Percentiles rank a stretch among this genome's conserved stretches.
These are phyloP conservation scores for Gulo gulo DNA, from an alignment of 2,113 vertebrate genomes.

Conservation along the genomic window DNA sequence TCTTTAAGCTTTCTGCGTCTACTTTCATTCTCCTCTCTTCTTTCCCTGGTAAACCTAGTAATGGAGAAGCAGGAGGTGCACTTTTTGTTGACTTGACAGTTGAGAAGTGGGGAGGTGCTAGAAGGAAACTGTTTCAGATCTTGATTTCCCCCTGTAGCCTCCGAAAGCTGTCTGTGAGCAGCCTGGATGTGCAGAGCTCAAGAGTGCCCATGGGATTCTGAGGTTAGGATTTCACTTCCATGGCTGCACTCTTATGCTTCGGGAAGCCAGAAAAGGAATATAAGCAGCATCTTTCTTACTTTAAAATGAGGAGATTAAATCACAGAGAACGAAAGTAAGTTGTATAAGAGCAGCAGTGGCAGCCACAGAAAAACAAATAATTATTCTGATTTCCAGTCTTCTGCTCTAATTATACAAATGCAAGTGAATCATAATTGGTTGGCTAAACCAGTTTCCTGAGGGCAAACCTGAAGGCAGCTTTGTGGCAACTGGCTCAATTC, in stretches of 20 bases:
- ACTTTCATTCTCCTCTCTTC: not conserved
- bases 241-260: not conserved
- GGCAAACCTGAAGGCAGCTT: not conserved
- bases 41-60: not conserved
- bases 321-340: slow-evolving; percentile 29
- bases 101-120: not conserved
- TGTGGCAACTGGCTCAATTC: not conserved
- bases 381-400: not conserved
- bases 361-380: not conserved
- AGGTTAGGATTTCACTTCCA: not conserved
- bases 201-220: not conserved
- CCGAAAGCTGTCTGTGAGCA: not conserved
- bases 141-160: not conserved
- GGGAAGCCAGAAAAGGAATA: slow-evolving; percentile 1
- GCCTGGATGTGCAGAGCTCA: not conserved
- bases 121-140: not conserved
- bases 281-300: slow-evolving; percentile 5
- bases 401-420: slow-evolving; percentile 4
- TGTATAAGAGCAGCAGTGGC: not conserved
- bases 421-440: not conserved
- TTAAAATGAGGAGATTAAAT: slow-evolving; percentile 30
- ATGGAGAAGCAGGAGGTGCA: not conserved
- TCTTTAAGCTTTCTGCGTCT: not conserved
- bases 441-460: not conserved
- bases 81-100: not conserved